phyloP scores from a whole-genome alignment of 2,797 vertebrate genomes.

The Smutsia temminckii region DNA sequence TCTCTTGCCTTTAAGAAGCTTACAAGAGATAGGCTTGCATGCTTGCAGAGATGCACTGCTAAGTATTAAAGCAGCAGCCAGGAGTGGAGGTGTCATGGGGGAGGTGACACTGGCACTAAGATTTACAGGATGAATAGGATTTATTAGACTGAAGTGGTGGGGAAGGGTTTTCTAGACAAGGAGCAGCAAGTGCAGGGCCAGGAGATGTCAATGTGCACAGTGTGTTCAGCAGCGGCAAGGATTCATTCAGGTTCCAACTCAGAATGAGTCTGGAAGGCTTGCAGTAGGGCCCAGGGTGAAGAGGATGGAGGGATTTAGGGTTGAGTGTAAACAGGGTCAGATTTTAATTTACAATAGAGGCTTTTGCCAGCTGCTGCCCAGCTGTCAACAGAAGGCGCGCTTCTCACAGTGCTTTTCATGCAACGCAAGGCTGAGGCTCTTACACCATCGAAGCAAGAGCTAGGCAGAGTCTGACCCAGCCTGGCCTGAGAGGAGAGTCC shows the following conservation, averaged over 20 bases:
- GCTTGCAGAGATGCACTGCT: background rate
- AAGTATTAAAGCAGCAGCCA: background rate
- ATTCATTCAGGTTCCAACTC: background rate
- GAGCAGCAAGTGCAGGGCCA: background rate
- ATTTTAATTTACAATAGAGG: background rate
- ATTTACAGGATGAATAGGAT: background rate
- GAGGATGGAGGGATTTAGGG: background rate
- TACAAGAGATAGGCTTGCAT: background rate
- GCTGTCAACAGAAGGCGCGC: background rate
- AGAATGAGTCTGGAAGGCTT: background rate
- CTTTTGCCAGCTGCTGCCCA: background rate
- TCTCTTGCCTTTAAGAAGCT: background rate
- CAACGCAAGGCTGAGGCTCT: background rate
- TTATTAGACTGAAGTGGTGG: background rate
- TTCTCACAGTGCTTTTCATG: background rate
- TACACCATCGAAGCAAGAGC: background rate
- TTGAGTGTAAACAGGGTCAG: background rate
- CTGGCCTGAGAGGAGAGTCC: background rate
- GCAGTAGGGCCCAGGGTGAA: background rate
- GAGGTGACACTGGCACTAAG: background rate
- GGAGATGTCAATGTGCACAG: accelerated
- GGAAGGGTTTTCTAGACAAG: background rate
- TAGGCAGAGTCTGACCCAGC: background rate
- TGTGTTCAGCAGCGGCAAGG: background rate
- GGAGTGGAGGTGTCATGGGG: background rate